These are phyloP conservation scores for Holocentrus rufus DNA, from an alignment of 2,797 vertebrate genomes.

Conservation along the genomic window DNA sequence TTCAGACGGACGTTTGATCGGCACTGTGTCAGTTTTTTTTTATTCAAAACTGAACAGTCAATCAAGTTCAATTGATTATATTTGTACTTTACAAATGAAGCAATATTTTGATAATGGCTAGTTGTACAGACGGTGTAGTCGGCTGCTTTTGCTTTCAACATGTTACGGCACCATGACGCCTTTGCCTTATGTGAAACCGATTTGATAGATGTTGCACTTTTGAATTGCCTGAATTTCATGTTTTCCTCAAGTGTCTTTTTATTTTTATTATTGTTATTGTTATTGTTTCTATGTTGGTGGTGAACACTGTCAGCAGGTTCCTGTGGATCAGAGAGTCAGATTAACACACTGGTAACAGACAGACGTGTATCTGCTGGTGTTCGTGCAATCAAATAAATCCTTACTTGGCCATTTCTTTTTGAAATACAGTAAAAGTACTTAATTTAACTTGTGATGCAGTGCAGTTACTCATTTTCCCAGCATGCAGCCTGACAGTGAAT, in stretches of 20 bases:
- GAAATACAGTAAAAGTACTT: too few relatives aligned
- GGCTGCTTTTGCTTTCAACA: slow-evolving; percentile 59
- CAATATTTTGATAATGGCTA: slow-evolving; percentile 81
- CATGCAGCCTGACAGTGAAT: too few relatives aligned
- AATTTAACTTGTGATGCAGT: too few relatives aligned
- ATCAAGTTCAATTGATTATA: slow-evolving; percentile 65
- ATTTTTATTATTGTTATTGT: slow-evolving; percentile 22
- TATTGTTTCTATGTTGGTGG: too few relatives aligned
- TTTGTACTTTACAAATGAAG: slow-evolving; percentile 78
- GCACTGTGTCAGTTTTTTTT: slow-evolving; percentile 28
- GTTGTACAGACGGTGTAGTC: slow-evolving; percentile 68
- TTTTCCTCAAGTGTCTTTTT: slow-evolving; percentile 35
- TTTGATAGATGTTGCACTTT: slow-evolving; percentile 60
- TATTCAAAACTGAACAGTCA: slow-evolving; percentile 55
- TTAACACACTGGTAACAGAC: too few relatives aligned
- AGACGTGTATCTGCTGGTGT: too few relatives aligned
- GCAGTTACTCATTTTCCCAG: too few relatives aligned
- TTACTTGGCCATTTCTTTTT: too few relatives aligned
- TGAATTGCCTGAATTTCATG: slow-evolving; percentile 49
- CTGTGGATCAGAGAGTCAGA: too few relatives aligned
- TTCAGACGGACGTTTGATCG: slow-evolving; percentile 41
- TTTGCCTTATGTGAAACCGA: slow-evolving; percentile 77
- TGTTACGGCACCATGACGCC: slow-evolving; percentile 59
- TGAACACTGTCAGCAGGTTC: too few relatives aligned
- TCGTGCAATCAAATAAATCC: too few relatives aligned